Conservation (phyloP, 2,888 invertebrate species). For the Chloroclystis v-ata region DNA sequence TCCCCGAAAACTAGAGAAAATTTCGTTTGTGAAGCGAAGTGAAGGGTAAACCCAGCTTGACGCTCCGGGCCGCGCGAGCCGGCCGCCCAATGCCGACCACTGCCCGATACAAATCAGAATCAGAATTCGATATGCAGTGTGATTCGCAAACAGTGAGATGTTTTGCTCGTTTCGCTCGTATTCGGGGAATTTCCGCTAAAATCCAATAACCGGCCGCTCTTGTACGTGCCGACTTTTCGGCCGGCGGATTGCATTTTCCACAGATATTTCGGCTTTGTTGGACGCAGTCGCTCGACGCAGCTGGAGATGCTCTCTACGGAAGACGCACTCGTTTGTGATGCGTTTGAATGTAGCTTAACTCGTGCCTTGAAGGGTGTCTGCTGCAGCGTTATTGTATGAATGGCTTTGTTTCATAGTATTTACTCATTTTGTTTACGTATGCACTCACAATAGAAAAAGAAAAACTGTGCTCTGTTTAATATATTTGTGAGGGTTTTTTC, state of each 20-base stretch:
- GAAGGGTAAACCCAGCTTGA: neutral
- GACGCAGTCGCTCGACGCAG: slow-evolving; percentile 22
- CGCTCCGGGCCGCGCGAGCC: neutral
- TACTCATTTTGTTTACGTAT: too few species aligned
- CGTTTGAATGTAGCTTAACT: too few species aligned
- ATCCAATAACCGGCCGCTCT: slow-evolving; percentile 59
- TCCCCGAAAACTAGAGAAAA: too few species aligned
- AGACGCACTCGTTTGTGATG: slow-evolving; percentile 1
- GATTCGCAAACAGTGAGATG: slow-evolving; percentile 57
- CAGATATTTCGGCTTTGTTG: slow-evolving; percentile 24
- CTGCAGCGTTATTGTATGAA: too few species aligned
- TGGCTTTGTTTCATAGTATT: too few species aligned
- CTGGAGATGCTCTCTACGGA: slow-evolving; percentile 11
- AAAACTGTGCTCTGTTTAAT: too few species aligned
- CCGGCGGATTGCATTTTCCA: slow-evolving; percentile 26
- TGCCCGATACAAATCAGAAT: slow-evolving; percentile 58
- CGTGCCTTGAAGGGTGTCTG: too few species aligned
- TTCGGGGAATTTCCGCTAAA: slow-evolving; percentile 68
- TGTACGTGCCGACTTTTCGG: slow-evolving; percentile 36
- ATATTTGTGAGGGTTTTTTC: too few species aligned
- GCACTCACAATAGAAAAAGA: too few species aligned
- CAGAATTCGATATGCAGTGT: slow-evolving; percentile 65
- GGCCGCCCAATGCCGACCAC: too few species aligned
- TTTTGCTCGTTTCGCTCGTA: slow-evolving; percentile 47
- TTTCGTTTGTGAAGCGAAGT: neutral